Evolutionary conservation across 2,113 vertebrate species (phyloP).

Genomic region (Gallinago paraguaiae): DNA sequence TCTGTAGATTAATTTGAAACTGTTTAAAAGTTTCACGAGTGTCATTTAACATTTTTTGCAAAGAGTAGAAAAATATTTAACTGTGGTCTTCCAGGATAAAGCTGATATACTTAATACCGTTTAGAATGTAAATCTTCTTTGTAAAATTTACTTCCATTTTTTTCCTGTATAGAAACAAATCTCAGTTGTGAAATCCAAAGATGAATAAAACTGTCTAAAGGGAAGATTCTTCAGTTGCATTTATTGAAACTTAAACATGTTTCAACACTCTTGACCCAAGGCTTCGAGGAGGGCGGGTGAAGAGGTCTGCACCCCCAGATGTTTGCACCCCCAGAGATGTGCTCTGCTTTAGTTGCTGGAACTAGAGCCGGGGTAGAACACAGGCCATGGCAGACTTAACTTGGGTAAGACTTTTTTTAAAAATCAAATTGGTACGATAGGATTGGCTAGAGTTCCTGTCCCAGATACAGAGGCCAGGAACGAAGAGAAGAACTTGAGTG

Average conservation of each 20-base stretch:
- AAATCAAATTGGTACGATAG: background rate
- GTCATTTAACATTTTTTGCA: constrained; percentile 16
- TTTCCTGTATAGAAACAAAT: constrained; percentile 22
- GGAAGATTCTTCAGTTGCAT: constrained; percentile 22
- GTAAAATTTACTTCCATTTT: background rate
- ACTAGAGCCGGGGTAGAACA: background rate
- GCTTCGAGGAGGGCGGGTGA: background rate
- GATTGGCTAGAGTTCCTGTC: background rate
- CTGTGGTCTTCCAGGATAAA: background rate
- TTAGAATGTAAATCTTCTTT: constrained; percentile 6
- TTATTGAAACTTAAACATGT: background rate
- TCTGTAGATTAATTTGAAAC: background rate
- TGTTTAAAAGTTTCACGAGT: background rate
- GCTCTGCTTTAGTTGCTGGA: too few species aligned
- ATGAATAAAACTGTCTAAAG: constrained; percentile 50
- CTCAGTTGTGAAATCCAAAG: constrained; percentile 51
- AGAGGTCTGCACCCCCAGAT: background rate
- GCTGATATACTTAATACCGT: background rate
- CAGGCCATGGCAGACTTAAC: background rate
- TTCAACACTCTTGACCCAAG: background rate
- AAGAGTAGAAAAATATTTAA: constrained; percentile 8
- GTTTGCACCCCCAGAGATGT: background rate
- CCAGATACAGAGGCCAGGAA: background rate
- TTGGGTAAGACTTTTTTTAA: background rate
- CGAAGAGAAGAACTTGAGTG: background rate